Evolutionary conservation across 2,113 vertebrate genomes (phyloP).

Genomic region (Tricholaema leucomelas): DNA sequence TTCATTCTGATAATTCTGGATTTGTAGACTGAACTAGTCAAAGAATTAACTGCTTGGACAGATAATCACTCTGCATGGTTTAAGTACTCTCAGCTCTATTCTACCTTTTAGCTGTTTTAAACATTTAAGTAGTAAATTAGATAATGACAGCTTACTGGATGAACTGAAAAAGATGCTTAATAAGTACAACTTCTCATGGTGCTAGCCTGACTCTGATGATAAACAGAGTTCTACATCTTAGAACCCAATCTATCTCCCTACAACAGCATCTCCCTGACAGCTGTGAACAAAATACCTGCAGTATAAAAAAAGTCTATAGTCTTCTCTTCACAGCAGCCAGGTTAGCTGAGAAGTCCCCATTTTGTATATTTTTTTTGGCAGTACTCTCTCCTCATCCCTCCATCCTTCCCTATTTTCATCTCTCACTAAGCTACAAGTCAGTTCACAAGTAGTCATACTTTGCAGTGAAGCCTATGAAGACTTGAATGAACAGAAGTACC

Average conservation of each 20-base stretch:
- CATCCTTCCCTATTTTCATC: not conserved
- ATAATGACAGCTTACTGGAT: too few relatives aligned
- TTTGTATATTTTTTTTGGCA: not conserved
- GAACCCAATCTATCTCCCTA: not conserved
- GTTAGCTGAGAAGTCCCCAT: not conserved
- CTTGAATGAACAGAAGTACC: constrained; percentile 49
- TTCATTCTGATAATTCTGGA: not conserved
- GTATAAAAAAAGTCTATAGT: not conserved
- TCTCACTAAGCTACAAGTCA: not conserved
- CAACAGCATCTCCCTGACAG: not conserved
- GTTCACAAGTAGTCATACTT: not conserved
- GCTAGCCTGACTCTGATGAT: not conserved
- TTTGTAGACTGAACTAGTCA: not conserved
- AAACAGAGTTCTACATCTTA: not conserved
- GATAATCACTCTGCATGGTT: not conserved
- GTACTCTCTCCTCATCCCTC: not conserved
- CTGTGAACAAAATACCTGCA: not conserved
- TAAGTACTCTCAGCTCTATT: not conserved
- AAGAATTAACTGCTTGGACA: not conserved
- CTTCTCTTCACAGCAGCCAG: not conserved
- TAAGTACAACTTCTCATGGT: not conserved
- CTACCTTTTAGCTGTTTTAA: not conserved
- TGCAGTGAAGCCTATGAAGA: not conserved
- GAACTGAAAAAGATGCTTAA: too few relatives aligned
- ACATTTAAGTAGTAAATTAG: not conserved